phyloP scores from a whole-genome alignment of 2,888 invertebrate genomes.

The Eristalinus sepulchralis region DNA sequence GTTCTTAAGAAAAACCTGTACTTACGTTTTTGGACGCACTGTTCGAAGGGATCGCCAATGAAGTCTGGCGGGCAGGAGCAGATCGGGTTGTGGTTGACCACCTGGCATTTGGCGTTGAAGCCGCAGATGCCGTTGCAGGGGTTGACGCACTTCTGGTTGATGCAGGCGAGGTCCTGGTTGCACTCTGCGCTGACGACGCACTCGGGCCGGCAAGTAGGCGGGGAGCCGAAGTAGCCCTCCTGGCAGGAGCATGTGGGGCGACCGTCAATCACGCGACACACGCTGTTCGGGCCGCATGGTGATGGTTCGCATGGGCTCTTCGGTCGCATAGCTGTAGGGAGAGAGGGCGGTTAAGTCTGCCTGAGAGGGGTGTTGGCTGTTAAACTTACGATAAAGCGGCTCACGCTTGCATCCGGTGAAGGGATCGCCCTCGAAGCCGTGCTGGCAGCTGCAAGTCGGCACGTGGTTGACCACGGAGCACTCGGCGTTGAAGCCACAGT shows the following conservation, averaged over 20 bases:
- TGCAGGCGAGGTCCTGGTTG: constrained; percentile 87
- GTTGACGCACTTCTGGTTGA: constrained; percentile 89
- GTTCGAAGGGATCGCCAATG: constrained; percentile 89
- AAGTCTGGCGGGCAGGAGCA: constrained; percentile 87
- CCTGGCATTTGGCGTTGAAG: constrained; percentile 88
- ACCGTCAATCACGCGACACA: constrained; percentile 86
- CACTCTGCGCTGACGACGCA: constrained; percentile 91
- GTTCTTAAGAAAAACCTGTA: constrained; percentile 17
- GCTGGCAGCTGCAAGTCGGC: constrained; percentile 90
- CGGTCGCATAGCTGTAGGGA: constrained; percentile 73
- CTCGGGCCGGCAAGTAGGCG: constrained; percentile 89
- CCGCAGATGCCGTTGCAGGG: constrained; percentile 91
- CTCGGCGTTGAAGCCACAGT: constrained; percentile 91
- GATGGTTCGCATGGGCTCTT: constrained; percentile 87
- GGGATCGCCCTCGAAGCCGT: constrained; percentile 91
- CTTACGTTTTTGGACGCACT: constrained; percentile 83
- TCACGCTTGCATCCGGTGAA: constrained; percentile 88
- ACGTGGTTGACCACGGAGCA: constrained; percentile 91
- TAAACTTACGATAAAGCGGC: constrained; percentile 83
- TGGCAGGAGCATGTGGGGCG: constrained; percentile 90
- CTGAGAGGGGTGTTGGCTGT: not conserved
- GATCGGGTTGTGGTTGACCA: constrained; percentile 90
- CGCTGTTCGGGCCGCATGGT: constrained; percentile 90
- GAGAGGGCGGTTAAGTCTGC: not conserved
- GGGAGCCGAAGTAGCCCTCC: constrained; percentile 87